Conservation (phyloP, 2,888 invertebrate genomes). For the Agonopterix alstromeriana region DNA sequence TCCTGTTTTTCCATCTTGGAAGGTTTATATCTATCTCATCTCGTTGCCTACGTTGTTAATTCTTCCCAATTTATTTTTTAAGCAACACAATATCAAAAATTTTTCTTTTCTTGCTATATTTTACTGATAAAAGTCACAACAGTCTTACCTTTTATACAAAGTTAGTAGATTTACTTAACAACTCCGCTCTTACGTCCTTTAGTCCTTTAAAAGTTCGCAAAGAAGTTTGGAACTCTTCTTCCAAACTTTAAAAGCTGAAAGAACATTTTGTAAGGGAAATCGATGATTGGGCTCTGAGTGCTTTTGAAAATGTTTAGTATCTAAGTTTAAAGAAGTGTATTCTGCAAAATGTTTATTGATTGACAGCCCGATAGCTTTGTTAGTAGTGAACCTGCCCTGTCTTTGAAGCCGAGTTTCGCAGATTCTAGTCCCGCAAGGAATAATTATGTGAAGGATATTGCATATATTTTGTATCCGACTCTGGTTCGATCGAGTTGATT, state of each 20-base stretch:
- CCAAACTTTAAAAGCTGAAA: conserved; percentile 7
- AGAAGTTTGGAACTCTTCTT: conserved; percentile 9
- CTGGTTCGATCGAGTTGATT: no score
- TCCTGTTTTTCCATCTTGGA: no score
- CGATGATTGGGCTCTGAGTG: conserved; percentile 9
- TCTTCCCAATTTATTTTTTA: not conserved
- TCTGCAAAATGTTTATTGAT: no score
- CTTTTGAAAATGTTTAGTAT: not conserved
- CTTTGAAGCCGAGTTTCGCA: no score
- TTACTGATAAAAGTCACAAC: conserved; percentile 15
- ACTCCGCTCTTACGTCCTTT: conserved; percentile 16
- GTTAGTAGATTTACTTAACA: conserved; percentile 28
- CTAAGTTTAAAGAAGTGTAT: no score
- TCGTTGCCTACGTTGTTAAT: not conserved
- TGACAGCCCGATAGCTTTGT: no score
- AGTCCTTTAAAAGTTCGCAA: conserved; percentile 22
- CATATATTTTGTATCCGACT: no score
- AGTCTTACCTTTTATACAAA: conserved; percentile 19
- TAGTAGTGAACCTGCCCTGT: no score
- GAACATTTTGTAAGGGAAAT: conserved; percentile 12
- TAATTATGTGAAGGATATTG: no score
- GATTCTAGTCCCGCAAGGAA: no score
- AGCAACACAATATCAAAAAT: not conserved
- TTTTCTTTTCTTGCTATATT: conserved; percentile 11
- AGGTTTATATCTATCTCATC: no score